Conservation (phyloP, 2,888 invertebrate species). For the Macroteleia sp. region DNA sequence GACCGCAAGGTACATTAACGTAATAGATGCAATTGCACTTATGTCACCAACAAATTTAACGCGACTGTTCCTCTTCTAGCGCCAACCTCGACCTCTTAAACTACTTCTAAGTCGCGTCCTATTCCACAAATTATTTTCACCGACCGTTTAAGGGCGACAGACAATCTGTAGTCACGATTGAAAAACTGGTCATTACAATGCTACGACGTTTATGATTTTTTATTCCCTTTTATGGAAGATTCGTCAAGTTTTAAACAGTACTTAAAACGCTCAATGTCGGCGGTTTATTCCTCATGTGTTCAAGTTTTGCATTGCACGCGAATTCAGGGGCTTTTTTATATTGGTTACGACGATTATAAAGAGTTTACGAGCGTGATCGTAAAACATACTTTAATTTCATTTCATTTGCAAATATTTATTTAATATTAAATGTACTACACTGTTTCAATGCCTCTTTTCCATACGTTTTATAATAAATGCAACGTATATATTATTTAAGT, state of each 20-base stretch:
- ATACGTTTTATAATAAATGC: constrained; percentile 24
- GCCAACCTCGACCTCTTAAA: constrained; percentile 46
- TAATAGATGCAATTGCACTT: constrained; percentile 58
- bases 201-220: constrained; percentile 12
- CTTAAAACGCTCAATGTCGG: constrained; percentile 7
- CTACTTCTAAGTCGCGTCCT: constrained; percentile 26
- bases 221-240: constrained; percentile 12
- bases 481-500: constrained; percentile 32
- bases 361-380: constrained; percentile 26
- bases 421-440: neutral
- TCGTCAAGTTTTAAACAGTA: constrained; percentile 19
- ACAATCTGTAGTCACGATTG: neutral
- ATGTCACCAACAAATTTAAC: constrained; percentile 58
- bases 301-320: constrained; percentile 15
- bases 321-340: constrained; percentile 17
- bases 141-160: constrained; percentile 8
- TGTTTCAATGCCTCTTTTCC: constrained; percentile 11
- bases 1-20: constrained; percentile 46
- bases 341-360: constrained; percentile 30
- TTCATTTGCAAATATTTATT: neutral
- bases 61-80: constrained; percentile 19
- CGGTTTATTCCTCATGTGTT: constrained; percentile 12
- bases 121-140: constrained; percentile 31
- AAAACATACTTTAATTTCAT: constrained; percentile 22
- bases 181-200: constrained; percentile 1